Base-by-base conservation (phyloP, 2,888 invertebrate species). In the Saturnia japonica region DNA sequence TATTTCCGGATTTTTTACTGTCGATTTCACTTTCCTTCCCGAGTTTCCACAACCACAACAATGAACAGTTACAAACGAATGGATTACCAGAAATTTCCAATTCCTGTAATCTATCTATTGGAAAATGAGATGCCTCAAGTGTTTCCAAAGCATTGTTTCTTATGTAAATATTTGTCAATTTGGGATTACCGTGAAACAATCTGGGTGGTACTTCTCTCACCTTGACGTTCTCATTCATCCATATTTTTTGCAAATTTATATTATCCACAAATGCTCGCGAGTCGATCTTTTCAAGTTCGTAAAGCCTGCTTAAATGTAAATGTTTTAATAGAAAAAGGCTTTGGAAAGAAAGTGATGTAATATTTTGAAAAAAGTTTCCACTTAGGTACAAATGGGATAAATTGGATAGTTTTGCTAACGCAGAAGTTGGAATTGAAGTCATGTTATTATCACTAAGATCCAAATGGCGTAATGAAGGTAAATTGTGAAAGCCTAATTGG, bases 1-100 rank as follows among this genome's bases (percentile, higher is more conserved):
- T 82, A 74, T 92, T 93, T 64, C 86, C 88, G 71, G 87, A 85
- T 72, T 87, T 90, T 73, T 85, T 91, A 72, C 81, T 88, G 71
- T 84, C 91, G 9, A 88, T 82, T 82, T 92, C 91, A 80, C 91
- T 91, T 72, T 93, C 92, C 74, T 86, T 88, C 40, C 90, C 91
- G 67, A 97, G 94, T 82, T 96, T 96, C 97, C 97, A 97, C 64
- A 98, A 91, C 98, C 98, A 98, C 74, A 97, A 94, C 73, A 98
- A 91, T 69, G 97, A 97, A 85, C 98, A 98, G 88, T 98, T 98
- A 90, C 98, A 98, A 73, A 96, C 95, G 75, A 98, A 94, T 0
- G 97, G 97, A 91, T 98, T 98, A 45, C 97, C 97, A 47, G 97
- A 96, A 70, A 98, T 94, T 77, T 96, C 95, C 47, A 98, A 92